phyloP scores from a whole-genome alignment of 1,140 invertebrate species.

The Diachasmimorpha longicaudata region DNA sequence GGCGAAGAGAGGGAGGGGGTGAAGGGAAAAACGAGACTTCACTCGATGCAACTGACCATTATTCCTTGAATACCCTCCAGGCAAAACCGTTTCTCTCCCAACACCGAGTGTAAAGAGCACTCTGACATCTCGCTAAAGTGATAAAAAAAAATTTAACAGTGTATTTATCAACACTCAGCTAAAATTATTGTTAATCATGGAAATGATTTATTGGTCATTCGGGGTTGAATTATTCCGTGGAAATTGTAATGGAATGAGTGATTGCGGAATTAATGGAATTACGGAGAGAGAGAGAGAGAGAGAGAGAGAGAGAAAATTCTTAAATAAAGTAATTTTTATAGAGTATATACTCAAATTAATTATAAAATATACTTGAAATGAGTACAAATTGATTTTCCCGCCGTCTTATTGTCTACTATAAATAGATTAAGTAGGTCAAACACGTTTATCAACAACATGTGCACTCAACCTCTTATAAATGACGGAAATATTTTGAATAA shows the following conservation, averaged over 20 bases:
- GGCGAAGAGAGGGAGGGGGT: background rate
- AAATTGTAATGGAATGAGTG: background rate
- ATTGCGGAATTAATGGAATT: background rate
- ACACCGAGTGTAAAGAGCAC: background rate
- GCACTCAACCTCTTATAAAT: too few species aligned
- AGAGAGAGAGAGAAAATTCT: too few species aligned
- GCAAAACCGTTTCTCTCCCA: background rate
- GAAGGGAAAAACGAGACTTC: background rate
- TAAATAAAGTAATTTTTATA: too few species aligned
- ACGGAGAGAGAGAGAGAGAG: too few species aligned
- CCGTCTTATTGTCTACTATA: too few species aligned
- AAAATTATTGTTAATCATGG: background rate
- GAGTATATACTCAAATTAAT: too few species aligned
- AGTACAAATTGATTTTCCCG: too few species aligned
- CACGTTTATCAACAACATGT: too few species aligned
- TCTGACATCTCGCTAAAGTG: background rate
- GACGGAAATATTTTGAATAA: too few species aligned
- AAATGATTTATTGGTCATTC: background rate
- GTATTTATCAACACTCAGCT: background rate
- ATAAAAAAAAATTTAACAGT: background rate
- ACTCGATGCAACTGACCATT: background rate
- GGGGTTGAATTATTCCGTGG: background rate
- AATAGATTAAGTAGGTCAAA: too few species aligned
- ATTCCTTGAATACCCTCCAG: background rate
- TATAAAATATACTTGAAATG: too few species aligned